Base-by-base conservation (phyloP, 2,888 invertebrate species). In the Catocala fraxini region DNA sequence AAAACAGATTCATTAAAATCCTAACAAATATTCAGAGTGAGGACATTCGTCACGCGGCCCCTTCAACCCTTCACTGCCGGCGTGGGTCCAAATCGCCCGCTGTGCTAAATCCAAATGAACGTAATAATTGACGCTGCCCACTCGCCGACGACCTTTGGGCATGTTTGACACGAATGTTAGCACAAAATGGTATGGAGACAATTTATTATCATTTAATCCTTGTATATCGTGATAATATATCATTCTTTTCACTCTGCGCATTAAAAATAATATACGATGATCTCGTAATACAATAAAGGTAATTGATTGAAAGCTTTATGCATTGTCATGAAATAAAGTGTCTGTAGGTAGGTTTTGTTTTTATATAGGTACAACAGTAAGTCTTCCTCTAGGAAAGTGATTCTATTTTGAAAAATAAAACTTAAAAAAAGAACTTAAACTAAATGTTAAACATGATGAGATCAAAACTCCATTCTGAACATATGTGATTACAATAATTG, bases 71-170 rank as follows among this genome's bases (percentile, higher is more conserved):
- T 84, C 77, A 68, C 63, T 63, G 80, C 73, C 78, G 80, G 76
- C 75, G 78, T 71, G 82, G 87, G 88, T 83, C 85, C 83, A 77
- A 82, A 82, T 81, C 81, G 81, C 82, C 84, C 84, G 81, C 81
- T 91, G 91, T 93, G 93, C 89, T 86, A 90, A 91, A 92, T 92
- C 87, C 86, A 93, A 94, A 94, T 92, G 94, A 94, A 94, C 89
- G 93, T 82, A 93, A 94, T 94, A 92, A 93, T 93, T 93, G 90
- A 86, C 85, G 82, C 83, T 88, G 87, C 82, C 88, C 78, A 68
- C 60, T 75, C 85, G 80, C 76, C 77, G 74, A 70, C 71, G 76
- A 82, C 83, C 81, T 81, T 70, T 75, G 75, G 82, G 76, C 81
- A 77, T 81, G 78, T 78, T 73, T 71, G 71, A 69, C 69, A 77